These are phyloP conservation scores for Chelmon rostratus DNA, from an alignment of 2,797 vertebrate species.

Conservation along the genomic window DNA sequence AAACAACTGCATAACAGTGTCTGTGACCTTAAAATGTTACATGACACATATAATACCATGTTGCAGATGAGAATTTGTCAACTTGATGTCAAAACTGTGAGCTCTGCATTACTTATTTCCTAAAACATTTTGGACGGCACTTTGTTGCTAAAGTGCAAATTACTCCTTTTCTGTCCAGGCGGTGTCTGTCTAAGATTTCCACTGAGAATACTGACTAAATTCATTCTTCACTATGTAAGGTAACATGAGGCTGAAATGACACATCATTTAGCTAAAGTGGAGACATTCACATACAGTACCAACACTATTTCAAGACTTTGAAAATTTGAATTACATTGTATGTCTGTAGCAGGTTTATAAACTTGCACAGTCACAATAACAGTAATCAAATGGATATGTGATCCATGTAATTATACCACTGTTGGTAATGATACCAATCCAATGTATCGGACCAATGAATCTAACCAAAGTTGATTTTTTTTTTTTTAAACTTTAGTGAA, in stretches of 20 bases:
- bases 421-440: background rate
- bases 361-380: no score
- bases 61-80: background rate
- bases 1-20: background rate
- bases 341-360: background rate
- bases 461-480: background rate
- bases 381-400: no score
- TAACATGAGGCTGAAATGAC: no score
- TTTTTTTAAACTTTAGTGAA: background rate
- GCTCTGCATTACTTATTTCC: background rate
- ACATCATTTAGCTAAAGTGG: no score
- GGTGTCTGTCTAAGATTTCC: background rate
- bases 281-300: no score
- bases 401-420: background rate
- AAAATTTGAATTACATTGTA: background rate
- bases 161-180: background rate
- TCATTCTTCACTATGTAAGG: no score
- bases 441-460: background rate
- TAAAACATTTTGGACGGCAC: background rate
- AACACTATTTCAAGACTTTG: no score
- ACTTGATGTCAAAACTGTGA: background rate
- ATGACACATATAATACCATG: background rate
- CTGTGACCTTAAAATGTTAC: background rate
- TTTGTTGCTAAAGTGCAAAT: background rate
- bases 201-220: background rate